phyloP scores from a whole-genome alignment of 2,113 vertebrate genomes.

The Bambusicola thoracicus region DNA sequence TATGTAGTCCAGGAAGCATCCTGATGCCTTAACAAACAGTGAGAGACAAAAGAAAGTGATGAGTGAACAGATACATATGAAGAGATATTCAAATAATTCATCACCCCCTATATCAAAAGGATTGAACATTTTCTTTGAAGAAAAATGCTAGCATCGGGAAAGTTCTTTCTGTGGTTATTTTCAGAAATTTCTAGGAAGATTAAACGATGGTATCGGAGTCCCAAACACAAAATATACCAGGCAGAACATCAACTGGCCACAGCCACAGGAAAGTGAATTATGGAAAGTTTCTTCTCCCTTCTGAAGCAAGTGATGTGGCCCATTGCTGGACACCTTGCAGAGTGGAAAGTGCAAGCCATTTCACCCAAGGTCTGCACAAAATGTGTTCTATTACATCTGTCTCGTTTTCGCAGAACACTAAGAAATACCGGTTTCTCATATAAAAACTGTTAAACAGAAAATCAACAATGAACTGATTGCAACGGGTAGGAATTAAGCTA shows the following conservation, averaged over 20 bases:
- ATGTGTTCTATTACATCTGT: not conserved
- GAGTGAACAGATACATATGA: not conserved
- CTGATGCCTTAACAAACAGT: not conserved
- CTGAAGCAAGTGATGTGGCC: not conserved
- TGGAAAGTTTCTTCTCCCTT: not conserved
- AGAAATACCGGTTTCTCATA: not conserved
- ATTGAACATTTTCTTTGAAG: not conserved
- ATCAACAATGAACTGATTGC: not conserved
- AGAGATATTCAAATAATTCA: not conserved
- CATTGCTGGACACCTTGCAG: not conserved
- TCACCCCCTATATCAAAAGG: not conserved
- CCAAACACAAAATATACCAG: not conserved
- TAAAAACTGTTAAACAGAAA: not conserved
- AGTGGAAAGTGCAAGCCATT: not conserved
- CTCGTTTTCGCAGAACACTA: not conserved
- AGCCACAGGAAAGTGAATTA: not conserved
- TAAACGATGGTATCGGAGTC: not conserved
- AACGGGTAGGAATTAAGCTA: not conserved
- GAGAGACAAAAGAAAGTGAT: not conserved
- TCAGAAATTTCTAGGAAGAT: not conserved
- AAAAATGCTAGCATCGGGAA: not conserved
- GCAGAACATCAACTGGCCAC: not conserved
- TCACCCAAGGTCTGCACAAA: not conserved
- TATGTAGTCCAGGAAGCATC: not conserved
- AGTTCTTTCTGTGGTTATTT: not conserved